phyloP scores from a whole-genome alignment of 2,797 vertebrate species.

The Rostrhamus sociabilis region DNA sequence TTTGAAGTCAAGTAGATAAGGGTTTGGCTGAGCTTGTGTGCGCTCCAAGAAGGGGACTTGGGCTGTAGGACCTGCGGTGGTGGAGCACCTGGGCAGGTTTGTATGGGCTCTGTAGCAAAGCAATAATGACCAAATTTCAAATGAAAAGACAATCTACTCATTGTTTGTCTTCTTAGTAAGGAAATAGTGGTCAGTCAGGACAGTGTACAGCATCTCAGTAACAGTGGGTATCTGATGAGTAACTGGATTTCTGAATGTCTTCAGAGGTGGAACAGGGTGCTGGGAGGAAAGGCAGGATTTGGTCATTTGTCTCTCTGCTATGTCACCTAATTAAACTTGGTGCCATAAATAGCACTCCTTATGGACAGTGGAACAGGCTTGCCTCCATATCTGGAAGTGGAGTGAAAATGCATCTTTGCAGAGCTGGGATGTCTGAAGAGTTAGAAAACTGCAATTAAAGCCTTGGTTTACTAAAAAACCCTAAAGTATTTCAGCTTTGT shows the following conservation, averaged over 20 bases:
- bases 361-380: fast-evolving
- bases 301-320: not conserved
- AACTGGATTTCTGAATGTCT: not conserved
- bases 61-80: not conserved
- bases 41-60: not conserved
- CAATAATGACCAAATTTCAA: not conserved
- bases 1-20: not conserved
- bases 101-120: not conserved
- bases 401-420: not conserved
- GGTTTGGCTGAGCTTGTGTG: not conserved
- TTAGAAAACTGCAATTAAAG: not conserved
- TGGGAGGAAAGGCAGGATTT: not conserved
- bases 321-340: not conserved
- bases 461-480: not conserved
- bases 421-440: not conserved
- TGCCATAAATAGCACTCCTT: not conserved
- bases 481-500: not conserved
- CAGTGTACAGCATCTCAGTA: not conserved
- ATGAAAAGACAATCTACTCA: not conserved
- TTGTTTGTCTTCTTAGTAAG: not conserved
- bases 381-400: not conserved
- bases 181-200: not conserved
- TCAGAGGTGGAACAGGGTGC: not conserved
- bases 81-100: not conserved
- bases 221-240: not conserved